Evolutionary conservation across 2,113 vertebrate genomes (phyloP).

Genomic region (Podiceps cristatus): DNA sequence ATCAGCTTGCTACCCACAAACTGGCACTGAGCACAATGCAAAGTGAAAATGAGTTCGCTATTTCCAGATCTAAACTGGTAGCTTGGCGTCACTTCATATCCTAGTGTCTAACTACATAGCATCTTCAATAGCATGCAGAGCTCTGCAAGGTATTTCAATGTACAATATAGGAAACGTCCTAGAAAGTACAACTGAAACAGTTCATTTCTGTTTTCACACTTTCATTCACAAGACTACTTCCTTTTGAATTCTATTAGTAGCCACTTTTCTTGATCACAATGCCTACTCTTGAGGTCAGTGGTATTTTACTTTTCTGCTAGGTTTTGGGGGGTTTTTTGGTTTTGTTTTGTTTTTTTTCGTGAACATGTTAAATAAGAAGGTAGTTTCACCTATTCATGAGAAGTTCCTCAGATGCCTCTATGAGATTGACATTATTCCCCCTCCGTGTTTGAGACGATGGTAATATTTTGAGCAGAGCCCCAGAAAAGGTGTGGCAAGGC

Average conservation of each 20-base stretch:
- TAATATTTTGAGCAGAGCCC: neutral
- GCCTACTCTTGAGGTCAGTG: neutral
- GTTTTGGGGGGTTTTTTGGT: no score
- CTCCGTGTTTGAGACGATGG: neutral
- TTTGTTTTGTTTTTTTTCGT: neutral
- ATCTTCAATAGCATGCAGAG: neutral
- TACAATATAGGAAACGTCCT: neutral
- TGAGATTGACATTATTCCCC: neutral
- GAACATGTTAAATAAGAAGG: neutral
- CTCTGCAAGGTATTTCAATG: neutral
- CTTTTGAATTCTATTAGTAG: neutral
- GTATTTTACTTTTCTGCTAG: neutral
- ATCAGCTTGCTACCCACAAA: neutral
- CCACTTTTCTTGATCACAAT: neutral
- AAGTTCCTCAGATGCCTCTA: neutral
- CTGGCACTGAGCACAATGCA: neutral
- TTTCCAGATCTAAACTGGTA: neutral
- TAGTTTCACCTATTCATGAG: neutral
- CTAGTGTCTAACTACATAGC: neutral
- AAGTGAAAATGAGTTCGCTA: neutral
- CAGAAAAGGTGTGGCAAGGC: neutral
- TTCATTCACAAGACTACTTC: neutral
- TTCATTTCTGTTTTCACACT: neutral
- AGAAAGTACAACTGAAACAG: neutral
- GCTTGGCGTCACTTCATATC: neutral